Percentiles rank a stretch among this genome's conserved stretches.
These are phyloP conservation scores for Hanleya hanleyi DNA, from an alignment of 2,888 invertebrate species.

Conservation along the genomic window DNA sequence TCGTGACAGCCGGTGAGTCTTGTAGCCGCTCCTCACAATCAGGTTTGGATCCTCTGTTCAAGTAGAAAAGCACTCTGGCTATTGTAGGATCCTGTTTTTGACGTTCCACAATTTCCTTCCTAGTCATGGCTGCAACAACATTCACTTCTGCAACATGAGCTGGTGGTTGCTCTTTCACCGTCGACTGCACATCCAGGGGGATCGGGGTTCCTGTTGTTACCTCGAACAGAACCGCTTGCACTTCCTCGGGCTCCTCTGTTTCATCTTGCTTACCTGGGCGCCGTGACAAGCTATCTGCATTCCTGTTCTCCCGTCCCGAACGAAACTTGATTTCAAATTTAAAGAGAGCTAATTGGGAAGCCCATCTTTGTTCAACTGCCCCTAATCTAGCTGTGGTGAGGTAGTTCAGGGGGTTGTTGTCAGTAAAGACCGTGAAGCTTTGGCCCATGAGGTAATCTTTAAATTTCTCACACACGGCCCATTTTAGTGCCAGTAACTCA, in stretches of 20 bases:
- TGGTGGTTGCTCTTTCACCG: too few species aligned
- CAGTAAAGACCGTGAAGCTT: constrained; percentile 23
- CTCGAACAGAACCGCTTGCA: neutral
- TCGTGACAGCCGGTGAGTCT: too few species aligned
- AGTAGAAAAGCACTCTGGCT: too few species aligned
- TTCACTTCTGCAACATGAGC: too few species aligned
- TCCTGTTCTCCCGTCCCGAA: constrained; percentile 19
- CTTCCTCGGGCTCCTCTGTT: neutral
- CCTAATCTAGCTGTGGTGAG: constrained; percentile 20
- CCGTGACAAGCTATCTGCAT: constrained; percentile 28
- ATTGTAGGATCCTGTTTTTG: too few species aligned
- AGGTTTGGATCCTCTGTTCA: too few species aligned
- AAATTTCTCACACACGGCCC: constrained; percentile 37
- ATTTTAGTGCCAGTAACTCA: constrained; percentile 38
- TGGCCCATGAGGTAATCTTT: constrained; percentile 26
- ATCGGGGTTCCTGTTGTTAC: neutral
- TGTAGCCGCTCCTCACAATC: too few species aligned
- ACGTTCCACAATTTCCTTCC: too few species aligned
- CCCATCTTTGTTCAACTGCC: constrained; percentile 33
- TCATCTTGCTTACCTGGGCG: neutral
- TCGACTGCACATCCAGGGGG: too few species aligned
- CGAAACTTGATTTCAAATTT: constrained; percentile 24
- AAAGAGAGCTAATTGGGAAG: constrained; percentile 22
- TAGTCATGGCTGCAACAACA: too few species aligned
- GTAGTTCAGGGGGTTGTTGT: constrained; percentile 26